Evolutionary conservation across 2,797 vertebrate genomes (phyloP).

Genomic region (Forpus xanthops): DNA sequence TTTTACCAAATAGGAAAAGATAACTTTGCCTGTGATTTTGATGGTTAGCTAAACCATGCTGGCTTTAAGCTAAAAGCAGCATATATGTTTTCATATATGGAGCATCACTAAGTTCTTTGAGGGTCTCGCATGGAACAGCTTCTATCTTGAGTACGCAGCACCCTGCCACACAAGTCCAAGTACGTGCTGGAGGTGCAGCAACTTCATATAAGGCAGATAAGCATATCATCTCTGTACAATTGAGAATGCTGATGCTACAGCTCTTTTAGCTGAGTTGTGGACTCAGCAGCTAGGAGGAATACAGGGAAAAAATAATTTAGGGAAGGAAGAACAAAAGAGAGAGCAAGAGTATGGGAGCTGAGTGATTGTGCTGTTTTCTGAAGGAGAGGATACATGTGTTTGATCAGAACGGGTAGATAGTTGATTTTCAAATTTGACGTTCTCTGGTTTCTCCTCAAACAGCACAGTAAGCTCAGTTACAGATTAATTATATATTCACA

Average conservation of each 20-base stretch:
- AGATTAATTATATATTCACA: background rate
- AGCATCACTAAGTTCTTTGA: background rate
- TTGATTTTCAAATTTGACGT: background rate
- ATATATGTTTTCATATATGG: background rate
- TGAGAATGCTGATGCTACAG: background rate
- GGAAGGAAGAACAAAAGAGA: background rate
- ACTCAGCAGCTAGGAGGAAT: background rate
- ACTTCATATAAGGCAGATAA: background rate
- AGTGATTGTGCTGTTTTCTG: background rate
- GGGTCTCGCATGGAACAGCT: background rate
- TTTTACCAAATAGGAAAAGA: constrained; percentile 20
- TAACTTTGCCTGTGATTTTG: background rate
- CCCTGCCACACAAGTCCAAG: background rate
- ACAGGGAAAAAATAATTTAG: background rate
- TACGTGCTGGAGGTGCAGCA: background rate
- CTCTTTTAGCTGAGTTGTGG: background rate
- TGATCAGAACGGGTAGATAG: background rate
- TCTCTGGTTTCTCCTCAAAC: background rate
- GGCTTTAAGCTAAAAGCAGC: background rate
- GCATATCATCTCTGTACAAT: fast-evolving
- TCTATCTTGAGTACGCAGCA: background rate
- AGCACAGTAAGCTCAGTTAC: background rate
- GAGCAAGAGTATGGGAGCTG: background rate
- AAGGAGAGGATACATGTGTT: background rate
- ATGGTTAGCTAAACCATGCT: background rate